Base-by-base conservation (phyloP, 1,140 invertebrate species). In the Drosophila pruinosa region DNA sequence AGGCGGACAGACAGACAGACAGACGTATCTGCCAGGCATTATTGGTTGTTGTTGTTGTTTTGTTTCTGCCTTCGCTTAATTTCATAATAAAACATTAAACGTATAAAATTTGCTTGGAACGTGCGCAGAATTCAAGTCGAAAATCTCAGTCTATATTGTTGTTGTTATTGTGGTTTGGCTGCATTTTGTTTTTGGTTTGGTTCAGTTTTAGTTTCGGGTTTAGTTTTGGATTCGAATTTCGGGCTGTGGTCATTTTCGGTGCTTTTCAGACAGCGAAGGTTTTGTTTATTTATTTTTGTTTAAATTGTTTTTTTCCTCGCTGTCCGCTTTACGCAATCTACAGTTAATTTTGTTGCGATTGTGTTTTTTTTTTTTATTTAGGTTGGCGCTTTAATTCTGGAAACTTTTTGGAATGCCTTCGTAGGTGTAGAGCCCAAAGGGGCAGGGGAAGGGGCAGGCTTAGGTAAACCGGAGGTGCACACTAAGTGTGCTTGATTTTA, bases 21-120 rank as follows among this genome's bases (percentile, higher is more conserved):
- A 24, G 21, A 43, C 52, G 48, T 38, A 57, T 57, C 47, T 56
- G 48, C 28, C 59, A 48, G 31, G 4, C 63, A 34, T 69, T 17
- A 22, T 36, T 61, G n/a, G n/a, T n/a, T 50, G 21, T 45, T 52
- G 43, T 39, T 38, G 36, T 50, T 41, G 41, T 34, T 15, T 24
- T 41, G 21, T 52, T 50, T 24, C 24, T 50, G 24, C 47, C 47
- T 50, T 38, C 48, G 78, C 53, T 81, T 81, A 81, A 81, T 81
- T 81, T 81, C 78, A 81, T 81, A 81, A 81, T 81, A 81, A 81
- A 76, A 81, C 78, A 81, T 81, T 77, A 81, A 81, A 81, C 78
- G 78, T 81, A 81, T 81, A 81, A 81, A 81, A 81, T 82, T 73
- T 82, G 56, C 56, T 59, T 72, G 75, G 31, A 82, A 82, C 78